These are phyloP conservation scores for Eilema depressum DNA, from an alignment of 2,888 invertebrate species.

Conservation along the genomic window DNA sequence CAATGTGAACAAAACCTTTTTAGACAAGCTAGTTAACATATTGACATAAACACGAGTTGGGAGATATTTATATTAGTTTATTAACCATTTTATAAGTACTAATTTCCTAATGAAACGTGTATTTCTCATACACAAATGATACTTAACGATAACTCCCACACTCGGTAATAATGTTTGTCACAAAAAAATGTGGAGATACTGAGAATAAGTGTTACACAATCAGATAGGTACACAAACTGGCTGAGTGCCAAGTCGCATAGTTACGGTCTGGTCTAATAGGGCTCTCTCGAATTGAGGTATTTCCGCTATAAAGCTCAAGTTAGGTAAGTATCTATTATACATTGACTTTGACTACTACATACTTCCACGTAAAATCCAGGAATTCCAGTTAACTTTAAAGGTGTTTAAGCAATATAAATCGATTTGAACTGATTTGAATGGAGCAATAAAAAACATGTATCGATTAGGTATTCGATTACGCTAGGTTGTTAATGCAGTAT, in stretches of 20 bases:
- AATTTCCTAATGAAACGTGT: neutral
- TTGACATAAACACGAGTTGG: neutral
- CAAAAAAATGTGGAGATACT: neutral
- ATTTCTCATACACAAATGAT: neutral
- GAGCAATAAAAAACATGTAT: no score
- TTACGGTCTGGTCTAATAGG: neutral
- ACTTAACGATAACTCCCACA: constrained; percentile 8
- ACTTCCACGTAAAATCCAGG: no score
- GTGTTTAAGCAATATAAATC: no score
- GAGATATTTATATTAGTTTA: neutral
- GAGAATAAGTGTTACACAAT: constrained; percentile 4
- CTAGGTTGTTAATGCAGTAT: no score
- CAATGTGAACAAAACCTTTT: neutral
- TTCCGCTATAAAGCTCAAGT: no score
- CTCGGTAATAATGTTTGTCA: neutral
- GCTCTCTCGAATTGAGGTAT: neutral
- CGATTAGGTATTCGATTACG: no score
- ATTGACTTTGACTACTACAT: no score
- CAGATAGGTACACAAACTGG: neutral
- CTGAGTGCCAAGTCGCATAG: neutral
- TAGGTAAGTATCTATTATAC: no score
- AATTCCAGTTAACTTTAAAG: no score
- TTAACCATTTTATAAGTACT: no score
- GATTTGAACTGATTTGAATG: no score
- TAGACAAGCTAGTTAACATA: neutral